phyloP scores from a whole-genome alignment of 1,140 invertebrate genomes.

The Ooceraea biroi region DNA sequence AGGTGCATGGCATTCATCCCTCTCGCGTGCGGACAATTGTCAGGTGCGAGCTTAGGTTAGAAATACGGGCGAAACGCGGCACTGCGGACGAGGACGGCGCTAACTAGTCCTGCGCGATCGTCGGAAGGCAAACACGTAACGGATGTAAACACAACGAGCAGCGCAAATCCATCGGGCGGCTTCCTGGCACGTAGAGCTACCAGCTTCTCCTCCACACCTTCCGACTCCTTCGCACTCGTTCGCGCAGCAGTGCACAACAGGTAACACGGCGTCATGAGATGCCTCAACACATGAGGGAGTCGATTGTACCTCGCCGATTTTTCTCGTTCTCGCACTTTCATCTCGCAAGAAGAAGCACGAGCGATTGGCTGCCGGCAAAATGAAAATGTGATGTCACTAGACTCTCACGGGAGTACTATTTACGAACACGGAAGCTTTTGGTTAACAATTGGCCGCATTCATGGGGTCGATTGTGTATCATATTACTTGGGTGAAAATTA shows the following conservation, averaged over 20 bases:
- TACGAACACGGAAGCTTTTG: no score
- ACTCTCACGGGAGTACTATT: no score
- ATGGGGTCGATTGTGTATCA: no score
- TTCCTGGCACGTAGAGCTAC: slow-evolving; percentile 56
- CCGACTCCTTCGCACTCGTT: slow-evolving; percentile 44
- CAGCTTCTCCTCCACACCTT: slow-evolving; percentile 62
- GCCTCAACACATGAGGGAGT: no score
- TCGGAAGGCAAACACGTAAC: slow-evolving; percentile 59
- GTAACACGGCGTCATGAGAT: no score
- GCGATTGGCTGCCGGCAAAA: no score
- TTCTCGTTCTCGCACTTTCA: no score
- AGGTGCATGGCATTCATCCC: slow-evolving; percentile 68
- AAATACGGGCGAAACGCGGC: slow-evolving; percentile 26
- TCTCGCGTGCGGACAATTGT: slow-evolving; percentile 36
- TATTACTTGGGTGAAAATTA: no score
- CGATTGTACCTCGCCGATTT: no score
- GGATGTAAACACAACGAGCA: slow-evolving; percentile 70
- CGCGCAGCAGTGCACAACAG: slow-evolving; percentile 11
- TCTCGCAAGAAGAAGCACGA: no score
- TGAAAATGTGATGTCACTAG: no score
- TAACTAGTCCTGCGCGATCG: slow-evolving; percentile 34
- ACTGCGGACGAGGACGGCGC: not conserved
- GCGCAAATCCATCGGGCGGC: slow-evolving; percentile 70
- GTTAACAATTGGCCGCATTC: no score
- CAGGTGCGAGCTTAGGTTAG: slow-evolving; percentile 54